A percentile compares a stretch with the other conserved stretches of the same genome.
phyloP scores from a whole-genome alignment of 2,888 invertebrate species.

The Tiphia femorata region DNA sequence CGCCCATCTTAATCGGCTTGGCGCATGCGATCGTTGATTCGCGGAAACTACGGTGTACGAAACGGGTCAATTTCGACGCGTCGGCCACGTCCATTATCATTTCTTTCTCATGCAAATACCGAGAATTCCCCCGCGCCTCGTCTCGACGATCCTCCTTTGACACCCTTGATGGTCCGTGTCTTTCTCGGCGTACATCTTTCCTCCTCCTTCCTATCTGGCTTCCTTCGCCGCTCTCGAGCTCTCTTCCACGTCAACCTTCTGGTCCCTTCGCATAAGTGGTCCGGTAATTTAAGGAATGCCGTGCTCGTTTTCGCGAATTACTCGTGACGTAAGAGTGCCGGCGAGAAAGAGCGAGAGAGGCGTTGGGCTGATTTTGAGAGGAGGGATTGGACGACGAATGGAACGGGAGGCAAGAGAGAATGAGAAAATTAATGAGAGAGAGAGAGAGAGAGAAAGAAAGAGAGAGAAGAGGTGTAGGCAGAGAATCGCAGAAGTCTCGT shows the following conservation, averaged over 20 bases:
- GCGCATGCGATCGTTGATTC: constrained; percentile 36
- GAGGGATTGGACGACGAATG: neutral
- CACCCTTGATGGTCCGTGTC: no score
- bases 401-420: neutral
- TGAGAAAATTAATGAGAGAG: no score
- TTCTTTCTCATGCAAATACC: constrained; percentile 17
- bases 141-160: no score
- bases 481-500: neutral
- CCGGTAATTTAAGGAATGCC: neutral
- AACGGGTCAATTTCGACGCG: constrained; percentile 42
- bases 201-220: no score
- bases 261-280: neutral
- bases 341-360: neutral
- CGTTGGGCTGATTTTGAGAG: neutral
- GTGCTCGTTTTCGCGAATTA: constrained; percentile 18
- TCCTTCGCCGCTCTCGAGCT: no score
- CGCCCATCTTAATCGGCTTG: neutral
- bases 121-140: neutral
- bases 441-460: neutral
- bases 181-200: no score
- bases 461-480: neutral
- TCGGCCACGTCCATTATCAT: constrained; percentile 14
- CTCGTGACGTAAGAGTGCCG: constrained; percentile 1
- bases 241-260: constrained; percentile 14
- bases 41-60: constrained; percentile 4